These are phyloP conservation scores for Chiroxiphia lanceolata DNA, from an alignment of 2,797 vertebrate species.

Conservation along the genomic window DNA sequence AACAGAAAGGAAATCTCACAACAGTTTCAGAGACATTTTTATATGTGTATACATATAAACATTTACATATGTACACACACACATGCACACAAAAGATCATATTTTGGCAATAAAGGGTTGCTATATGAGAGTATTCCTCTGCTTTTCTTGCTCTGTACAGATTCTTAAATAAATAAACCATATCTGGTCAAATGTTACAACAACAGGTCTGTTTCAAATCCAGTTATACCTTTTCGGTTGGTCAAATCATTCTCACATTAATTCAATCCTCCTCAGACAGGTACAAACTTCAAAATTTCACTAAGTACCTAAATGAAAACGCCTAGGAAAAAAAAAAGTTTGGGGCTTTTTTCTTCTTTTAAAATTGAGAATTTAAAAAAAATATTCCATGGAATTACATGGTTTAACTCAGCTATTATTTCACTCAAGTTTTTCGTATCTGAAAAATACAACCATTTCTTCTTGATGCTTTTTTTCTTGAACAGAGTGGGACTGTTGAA, in stretches of 20 bases:
- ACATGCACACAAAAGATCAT: rapidly evolving
- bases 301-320: neutral
- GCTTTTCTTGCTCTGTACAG: neutral
- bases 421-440: neutral
- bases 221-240: neutral
- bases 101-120: neutral
- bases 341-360: neutral
- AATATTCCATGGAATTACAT: neutral
- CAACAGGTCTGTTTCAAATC: neutral
- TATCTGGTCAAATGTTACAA: neutral
- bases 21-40: neutral
- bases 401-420: neutral
- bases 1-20: neutral
- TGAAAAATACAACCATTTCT: neutral
- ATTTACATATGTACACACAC: neutral
- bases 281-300: neutral
- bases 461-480: neutral
- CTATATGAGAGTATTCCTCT: neutral
- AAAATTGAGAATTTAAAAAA: neutral
- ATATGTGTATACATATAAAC: neutral
- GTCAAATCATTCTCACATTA: neutral
- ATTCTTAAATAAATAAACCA: neutral
- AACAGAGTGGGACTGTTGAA: neutral
- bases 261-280: neutral
- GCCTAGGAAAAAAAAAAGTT: neutral